These are phyloP conservation scores for Todiramphus saurophagus DNA, from an alignment of 2,113 vertebrate species.

Conservation along the genomic window DNA sequence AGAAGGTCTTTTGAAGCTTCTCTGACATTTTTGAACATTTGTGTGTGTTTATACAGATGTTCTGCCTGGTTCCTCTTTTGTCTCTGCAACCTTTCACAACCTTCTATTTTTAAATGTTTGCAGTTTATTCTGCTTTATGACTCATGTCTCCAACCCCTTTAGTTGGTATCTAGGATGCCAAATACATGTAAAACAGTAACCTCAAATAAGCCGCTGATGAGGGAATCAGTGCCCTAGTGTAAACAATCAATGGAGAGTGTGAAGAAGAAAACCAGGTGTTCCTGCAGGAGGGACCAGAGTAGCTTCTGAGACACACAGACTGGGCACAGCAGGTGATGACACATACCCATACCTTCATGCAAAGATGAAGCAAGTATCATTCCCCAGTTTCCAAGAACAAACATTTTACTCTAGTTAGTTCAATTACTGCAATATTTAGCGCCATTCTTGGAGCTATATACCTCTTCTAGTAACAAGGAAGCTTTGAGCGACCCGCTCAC, in stretches of 20 bases:
- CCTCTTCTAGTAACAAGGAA: neutral
- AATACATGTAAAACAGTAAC: conserved; percentile 25
- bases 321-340: conserved; percentile 32
- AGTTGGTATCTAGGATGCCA: neutral
- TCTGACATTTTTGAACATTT: neutral
- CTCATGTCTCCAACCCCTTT: neutral
- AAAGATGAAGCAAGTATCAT: conserved; percentile 41
- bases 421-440: neutral
- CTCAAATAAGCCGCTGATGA: conserved; percentile 17
- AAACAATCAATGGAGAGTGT: conserved; percentile 6
- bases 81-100: neutral
- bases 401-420: neutral
- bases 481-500: neutral
- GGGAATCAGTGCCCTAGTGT: neutral
- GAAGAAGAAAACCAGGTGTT: conserved; percentile 54
- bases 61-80: neutral
- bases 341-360: conserved; percentile 27
- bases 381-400: conserved; percentile 17
- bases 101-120: neutral
- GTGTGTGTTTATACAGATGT: neutral
- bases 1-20: neutral
- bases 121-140: neutral
- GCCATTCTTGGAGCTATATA: neutral
- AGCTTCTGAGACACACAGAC: neutral
- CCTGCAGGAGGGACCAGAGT: conserved; percentile 15